phyloP scores from a whole-genome alignment of 1,140 invertebrate species.

The Heliconius nattereri region DNA sequence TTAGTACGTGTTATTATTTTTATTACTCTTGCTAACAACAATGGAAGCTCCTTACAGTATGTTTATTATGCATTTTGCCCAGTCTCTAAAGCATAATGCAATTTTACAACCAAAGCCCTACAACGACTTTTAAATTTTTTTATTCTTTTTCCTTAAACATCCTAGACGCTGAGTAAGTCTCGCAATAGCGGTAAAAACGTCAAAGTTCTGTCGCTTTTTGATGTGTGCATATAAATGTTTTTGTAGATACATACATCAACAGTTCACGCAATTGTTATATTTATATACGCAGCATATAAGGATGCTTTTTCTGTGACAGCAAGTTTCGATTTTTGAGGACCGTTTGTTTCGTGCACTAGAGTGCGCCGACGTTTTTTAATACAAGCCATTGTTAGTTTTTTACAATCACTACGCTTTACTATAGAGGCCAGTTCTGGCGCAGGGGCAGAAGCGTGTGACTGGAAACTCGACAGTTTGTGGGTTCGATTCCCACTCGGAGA shows the following conservation, averaged over 20 bases:
- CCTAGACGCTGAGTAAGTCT: neutral
- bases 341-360: conserved; percentile 33
- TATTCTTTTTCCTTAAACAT: neutral
- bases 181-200: conserved; percentile 18
- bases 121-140: neutral
- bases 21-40: too few species aligned
- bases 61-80: neutral
- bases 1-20: too few species aligned
- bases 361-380: conserved; percentile 31
- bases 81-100: neutral
- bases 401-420: conserved; percentile 23
- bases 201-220: conserved; percentile 22
- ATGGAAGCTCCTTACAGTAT: too few species aligned
- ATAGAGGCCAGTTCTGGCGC: too few species aligned
- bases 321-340: conserved; percentile 30
- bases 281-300: neutral
- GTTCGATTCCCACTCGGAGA: too few species aligned
- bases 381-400: conserved; percentile 33
- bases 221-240: conserved; percentile 27
- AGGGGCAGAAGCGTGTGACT: too few species aligned
- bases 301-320: conserved; percentile 16
- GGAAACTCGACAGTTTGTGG: too few species aligned
- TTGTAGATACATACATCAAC: neutral
- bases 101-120: neutral
- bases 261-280: neutral